Conservation (phyloP, 2,113 vertebrate genomes). For the Jaculus jaculus region DNA sequence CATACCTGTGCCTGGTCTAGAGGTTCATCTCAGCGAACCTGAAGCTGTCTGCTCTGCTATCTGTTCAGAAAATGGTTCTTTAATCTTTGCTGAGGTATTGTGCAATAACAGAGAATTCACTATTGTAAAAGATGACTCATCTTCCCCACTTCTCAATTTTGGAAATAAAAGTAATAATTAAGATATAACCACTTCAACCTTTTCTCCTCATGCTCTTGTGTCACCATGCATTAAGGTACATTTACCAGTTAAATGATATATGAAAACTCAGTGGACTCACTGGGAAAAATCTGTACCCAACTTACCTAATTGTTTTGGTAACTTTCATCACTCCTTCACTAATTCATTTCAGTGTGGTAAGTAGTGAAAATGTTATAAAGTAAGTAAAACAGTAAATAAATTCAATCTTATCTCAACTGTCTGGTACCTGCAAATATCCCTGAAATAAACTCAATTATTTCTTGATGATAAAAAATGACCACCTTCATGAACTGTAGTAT, state of each 20-base stretch:
- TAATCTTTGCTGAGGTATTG: background rate
- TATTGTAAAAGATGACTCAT: conserved; percentile 2
- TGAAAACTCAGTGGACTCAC: conserved; percentile 10
- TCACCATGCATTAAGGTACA: background rate
- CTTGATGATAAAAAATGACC: background rate
- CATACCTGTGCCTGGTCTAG: too few relatives aligned
- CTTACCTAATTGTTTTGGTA: background rate
- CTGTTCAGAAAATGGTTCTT: background rate
- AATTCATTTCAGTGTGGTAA: background rate
- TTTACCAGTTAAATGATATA: conserved; percentile 28
- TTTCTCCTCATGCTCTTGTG: background rate
- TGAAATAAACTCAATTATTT: conserved; percentile 46
- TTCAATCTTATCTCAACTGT: conserved; percentile 20
- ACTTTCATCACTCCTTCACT: background rate
- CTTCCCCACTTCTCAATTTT: conserved; percentile 9
- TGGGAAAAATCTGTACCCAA: background rate
- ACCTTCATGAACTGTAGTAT: background rate
- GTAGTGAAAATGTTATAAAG: background rate
- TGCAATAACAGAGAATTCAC: background rate
- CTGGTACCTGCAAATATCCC: background rate
- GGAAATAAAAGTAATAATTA: conserved; percentile 37
- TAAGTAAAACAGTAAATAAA: background rate
- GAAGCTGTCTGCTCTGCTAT: too few relatives aligned
- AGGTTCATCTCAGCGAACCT: too few relatives aligned
- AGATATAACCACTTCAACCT: background rate